Evolutionary conservation across 2,888 invertebrate species (phyloP).

Genomic region (Caenorhabditis uteleia): DNA sequence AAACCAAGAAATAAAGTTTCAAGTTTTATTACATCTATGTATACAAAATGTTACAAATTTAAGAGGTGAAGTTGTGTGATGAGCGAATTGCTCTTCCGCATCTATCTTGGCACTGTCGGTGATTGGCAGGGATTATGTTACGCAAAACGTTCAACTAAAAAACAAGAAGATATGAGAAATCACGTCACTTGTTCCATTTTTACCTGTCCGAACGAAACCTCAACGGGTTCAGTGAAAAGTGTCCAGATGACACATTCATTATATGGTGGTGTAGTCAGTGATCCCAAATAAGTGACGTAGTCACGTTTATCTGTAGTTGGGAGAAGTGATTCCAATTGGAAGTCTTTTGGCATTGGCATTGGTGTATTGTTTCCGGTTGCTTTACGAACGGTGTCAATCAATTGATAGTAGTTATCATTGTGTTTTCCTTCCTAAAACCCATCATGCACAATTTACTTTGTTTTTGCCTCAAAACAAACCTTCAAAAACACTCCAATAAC

Average conservation of each 20-base stretch:
- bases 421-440: slow-evolving; percentile 44
- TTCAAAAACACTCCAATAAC: slow-evolving; percentile 65
- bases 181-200: not conserved
- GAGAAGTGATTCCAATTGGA: slow-evolving; percentile 38
- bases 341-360: slow-evolving; percentile 42
- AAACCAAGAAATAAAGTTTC: no score
- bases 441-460: not conserved
- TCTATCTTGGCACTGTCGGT: slow-evolving; percentile 55
- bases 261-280: slow-evolving; percentile 70
- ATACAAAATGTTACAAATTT: no score
- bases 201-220: slow-evolving; percentile 65
- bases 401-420: slow-evolving; percentile 46
- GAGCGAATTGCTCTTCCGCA: slow-evolving; percentile 55
- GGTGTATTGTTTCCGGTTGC: slow-evolving; percentile 38
- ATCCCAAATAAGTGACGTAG: slow-evolving; percentile 71
- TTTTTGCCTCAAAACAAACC: no score
- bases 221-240: slow-evolving; percentile 69
- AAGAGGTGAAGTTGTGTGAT: slow-evolving; percentile 26
- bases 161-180: not conserved
- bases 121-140: slow-evolving; percentile 54
- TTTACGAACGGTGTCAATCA: slow-evolving; percentile 49
- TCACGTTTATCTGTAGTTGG: slow-evolving; percentile 57
- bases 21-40: no score
- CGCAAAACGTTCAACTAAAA: slow-evolving; percentile 56
- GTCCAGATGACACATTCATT: slow-evolving; percentile 71